Base-by-base conservation (phyloP, 2,797 vertebrate genomes). In the Sebastes glaucus region DNA sequence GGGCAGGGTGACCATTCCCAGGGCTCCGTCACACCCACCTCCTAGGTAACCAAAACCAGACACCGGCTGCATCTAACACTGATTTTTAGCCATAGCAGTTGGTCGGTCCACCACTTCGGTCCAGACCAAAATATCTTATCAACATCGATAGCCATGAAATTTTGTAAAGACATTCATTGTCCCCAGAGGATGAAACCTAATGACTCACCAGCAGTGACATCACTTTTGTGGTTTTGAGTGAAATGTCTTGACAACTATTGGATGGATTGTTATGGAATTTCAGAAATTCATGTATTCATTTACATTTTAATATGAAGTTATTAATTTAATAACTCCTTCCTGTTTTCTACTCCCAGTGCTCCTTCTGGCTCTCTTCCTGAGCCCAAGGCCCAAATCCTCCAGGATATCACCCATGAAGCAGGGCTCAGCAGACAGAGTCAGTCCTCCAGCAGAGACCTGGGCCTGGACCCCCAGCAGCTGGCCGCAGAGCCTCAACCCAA, bases 361-460 rank as follows among this genome's bases (percentile, higher is more conserved):
- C 62, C 67, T 23, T 8, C 71, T 8, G 78, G 52, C 22, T 78
- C 74, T 2, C 53, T 22, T 57, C 13, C 68, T 67, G 87, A 86
- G 14, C 33, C 53, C n/a, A 77, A 65, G 14, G 6, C 53, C 49
- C 71, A 65, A 4, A 6, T 4, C 13, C 80, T 74, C 71, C 83
- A 62, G 42, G 60, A 80, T 46, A 2, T 87, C 38, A 71, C 33
- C 14, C 53, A 65, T 53, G 87, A 85, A 28, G 87, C 85, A 67
- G 93, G 91, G 74, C 86, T 82, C 76, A 85, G 81, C 90, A 85
- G 57, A 85, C 35, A 0, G 80, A 93, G 80, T 83, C 91, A 52
- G 84, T 74, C 60, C 42, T 25, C 55, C 8, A 56, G 38, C 62
- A 63, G 20, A 77, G 73, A 84, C 10, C 46, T 38, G 2, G 57